Base-by-base conservation (phyloP, 1,140 invertebrate species). In the Lysiphlebus fabarum region DNA sequence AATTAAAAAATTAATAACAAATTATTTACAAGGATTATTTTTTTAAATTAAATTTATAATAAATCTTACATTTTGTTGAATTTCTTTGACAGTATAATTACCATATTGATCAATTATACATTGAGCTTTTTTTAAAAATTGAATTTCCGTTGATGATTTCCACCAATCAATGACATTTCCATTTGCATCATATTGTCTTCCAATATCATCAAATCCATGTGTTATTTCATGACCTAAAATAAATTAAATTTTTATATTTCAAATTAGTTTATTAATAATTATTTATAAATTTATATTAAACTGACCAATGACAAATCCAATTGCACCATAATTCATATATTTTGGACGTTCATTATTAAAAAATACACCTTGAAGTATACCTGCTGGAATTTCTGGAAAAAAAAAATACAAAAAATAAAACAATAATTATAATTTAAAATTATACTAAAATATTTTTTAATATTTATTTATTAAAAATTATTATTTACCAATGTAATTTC, bases 301-400 rank as follows among this genome's bases (percentile, higher is more conserved):
- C 17, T 26, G 17, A 26, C 17, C 17, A 26, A 96, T 93, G 5
- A 95, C 89, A 67, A 92, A 92, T 6, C 93, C 93, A 66, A 96
- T 92, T 9, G 89, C 90, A 48, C 92, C 93, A 70, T 91, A 96
- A 72, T 96, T 96, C 84, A 96, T 87, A 67, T 95, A 95, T 60
- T 86, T 86, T 1, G 93, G 93, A 34, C 91, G 84, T 54, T 91
- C 85, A 41, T 86, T 86, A 47, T 84, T 86, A 74, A 93, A 96
- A 79, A 95, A 96, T 17, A 87, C 84, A 10, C 91, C 91, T 82
- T 95, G 92, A 5, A 96, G 81, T 62, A 95, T 93, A 57, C 92
- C 93, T 60, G 93, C 92, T 0, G 93, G 93, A 75, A 95, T 93
- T 75, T 90, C 90, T 88, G 44, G 10, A 43, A 62, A 45, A 6